Percentiles rank a stretch among this genome's conserved stretches.
Evolutionary conservation across 2,888 invertebrate genomes (phyloP).

Genomic region (Orchesellides sinensis): DNA sequence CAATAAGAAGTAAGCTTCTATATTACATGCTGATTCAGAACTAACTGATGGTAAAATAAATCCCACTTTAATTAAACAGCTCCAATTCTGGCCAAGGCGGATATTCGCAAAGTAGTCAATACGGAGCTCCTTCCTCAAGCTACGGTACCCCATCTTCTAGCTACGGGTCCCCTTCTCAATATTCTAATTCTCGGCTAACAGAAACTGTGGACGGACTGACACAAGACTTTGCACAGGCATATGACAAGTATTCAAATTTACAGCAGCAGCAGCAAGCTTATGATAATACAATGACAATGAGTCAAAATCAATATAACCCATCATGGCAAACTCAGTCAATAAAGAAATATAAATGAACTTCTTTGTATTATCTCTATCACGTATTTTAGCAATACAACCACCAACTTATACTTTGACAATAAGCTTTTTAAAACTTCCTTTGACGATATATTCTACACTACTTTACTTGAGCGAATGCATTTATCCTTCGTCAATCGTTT

Average conservation of each 20-base stretch:
- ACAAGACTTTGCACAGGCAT: constrained; percentile 26
- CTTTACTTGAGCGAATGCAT: too few relatives aligned
- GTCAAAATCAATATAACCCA: neutral
- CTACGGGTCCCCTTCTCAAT: constrained; percentile 7
- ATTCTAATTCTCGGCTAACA: constrained; percentile 28
- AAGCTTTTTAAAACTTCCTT: too few relatives aligned
- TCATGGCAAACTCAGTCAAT: neutral
- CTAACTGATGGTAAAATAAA: neutral
- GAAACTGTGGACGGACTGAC: constrained; percentile 11
- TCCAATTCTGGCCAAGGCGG: neutral
- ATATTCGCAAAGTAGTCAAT: neutral
- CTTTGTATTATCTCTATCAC: too few relatives aligned
- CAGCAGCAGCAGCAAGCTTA: neutral
- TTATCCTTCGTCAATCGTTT: too few relatives aligned
- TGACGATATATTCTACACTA: too few relatives aligned
- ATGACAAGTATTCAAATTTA: constrained; percentile 41
- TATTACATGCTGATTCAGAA: neutral
- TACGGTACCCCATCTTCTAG: constrained; percentile 29
- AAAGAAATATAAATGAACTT: neutral
- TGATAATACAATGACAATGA: neutral
- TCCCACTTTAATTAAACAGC: neutral
- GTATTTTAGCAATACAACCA: too few relatives aligned
- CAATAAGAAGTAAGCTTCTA: neutral
- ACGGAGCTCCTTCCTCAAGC: constrained; percentile 20
- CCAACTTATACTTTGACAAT: too few relatives aligned